Conservation (phyloP, 2,888 invertebrate species). For the Drosophila prolongata region DNA sequence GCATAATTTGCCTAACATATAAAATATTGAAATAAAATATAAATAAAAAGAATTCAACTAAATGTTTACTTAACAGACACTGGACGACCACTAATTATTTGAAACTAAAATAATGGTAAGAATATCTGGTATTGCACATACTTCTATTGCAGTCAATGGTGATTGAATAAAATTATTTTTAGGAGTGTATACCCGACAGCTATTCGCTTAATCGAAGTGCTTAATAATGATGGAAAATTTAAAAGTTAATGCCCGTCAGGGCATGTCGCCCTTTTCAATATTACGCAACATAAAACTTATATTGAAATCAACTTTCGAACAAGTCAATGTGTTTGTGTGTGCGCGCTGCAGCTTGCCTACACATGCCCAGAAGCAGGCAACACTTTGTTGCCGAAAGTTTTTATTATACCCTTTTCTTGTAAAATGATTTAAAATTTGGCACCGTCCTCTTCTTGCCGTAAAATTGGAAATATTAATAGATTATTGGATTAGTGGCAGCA, state of each 20-base stretch:
- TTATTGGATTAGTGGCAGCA: too few relatives aligned
- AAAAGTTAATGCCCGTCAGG: slow-evolving; percentile 10
- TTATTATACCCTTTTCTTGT: slow-evolving; percentile 26
- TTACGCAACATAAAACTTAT: slow-evolving; percentile 60
- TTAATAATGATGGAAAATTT: slow-evolving; percentile 2
- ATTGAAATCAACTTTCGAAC: slow-evolving; percentile 69
- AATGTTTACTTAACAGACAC: not conserved
- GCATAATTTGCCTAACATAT: slow-evolving; percentile 76
- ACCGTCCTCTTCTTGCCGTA: too few relatives aligned
- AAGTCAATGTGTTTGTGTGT: slow-evolving; percentile 34
- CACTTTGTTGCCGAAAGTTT: slow-evolving; percentile 58
- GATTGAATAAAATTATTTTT: not conserved
- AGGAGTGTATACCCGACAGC: not conserved
- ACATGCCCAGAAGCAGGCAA: slow-evolving; percentile 50
- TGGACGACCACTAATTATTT: too few relatives aligned
- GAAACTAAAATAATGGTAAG: too few relatives aligned
- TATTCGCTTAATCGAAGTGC: slow-evolving; percentile 5
- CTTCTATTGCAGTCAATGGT: too few relatives aligned
- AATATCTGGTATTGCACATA: too few relatives aligned
- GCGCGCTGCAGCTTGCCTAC: not conserved
- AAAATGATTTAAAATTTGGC: too few relatives aligned
- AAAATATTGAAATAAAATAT: slow-evolving; percentile 55
- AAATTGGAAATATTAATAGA: too few relatives aligned
- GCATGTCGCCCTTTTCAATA: slow-evolving; percentile 13
- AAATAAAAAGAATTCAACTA: slow-evolving; percentile 64